Base-by-base conservation (phyloP, 1,140 invertebrate genomes). In the Mylabris phalerata region DNA sequence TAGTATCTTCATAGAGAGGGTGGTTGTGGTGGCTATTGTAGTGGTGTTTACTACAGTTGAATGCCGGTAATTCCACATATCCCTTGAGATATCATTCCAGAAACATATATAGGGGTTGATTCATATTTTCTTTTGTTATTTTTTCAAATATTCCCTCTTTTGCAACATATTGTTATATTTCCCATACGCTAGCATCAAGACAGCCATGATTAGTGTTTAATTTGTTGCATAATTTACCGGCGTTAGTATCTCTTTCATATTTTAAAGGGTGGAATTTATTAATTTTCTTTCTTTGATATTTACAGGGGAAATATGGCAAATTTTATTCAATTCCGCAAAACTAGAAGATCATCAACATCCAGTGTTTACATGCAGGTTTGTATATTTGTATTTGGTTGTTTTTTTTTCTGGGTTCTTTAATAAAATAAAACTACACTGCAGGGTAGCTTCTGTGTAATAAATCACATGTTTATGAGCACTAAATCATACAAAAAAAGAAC, bases 321-420 rank as follows among this genome's bases (percentile, higher is more conserved):
- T 50, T 65, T 67, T 54, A 67, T 67, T 26, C 66, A 65, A 32
- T 67, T 67, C 45, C 49, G 64, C 9, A 59, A 59, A 40, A 40
- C 59, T 11, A 50, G 57, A 49, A 55, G 66, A 48, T 48, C 61
- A 0, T 67, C 66, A 3, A 64, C 64, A 26, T 59, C 66, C 7
- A 67, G 64, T 41, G 61, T 65, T 39, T 67, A 67, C 51, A 66
- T 67, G 61, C 61, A 66, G 64, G 64, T 67, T 46, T 27, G 32
- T 57, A 10, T 25, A 10, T 55, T 13, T 13, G 19, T 19, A 19
- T 19, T 19, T 19, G 19, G 32, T 32, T 32, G 7, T 1, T 32
- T 5, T 32, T 32, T 32, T 32, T 19, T 19, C 19, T 19, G 19
- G 19, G 19, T 19, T 19, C 19, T 19, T 32, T 32, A 32, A 32